Conservation (phyloP, 2,797 vertebrate species). For the Ptychobarbus kaznakovi region DNA sequence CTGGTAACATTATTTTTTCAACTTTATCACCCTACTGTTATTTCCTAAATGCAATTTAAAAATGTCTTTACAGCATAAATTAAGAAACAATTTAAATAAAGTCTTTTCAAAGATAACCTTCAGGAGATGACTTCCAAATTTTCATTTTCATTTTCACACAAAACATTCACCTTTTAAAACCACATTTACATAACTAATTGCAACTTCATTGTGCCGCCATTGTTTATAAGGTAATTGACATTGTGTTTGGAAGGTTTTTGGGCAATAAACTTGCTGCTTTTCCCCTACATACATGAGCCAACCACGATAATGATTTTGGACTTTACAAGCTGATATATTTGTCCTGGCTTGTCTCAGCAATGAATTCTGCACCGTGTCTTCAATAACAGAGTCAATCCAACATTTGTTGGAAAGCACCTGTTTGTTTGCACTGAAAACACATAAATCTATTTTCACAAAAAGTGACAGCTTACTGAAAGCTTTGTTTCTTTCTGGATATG, state of each 20-base stretch:
- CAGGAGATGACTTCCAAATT: neutral
- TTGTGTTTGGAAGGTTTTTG: constrained; percentile 20
- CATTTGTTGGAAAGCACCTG: neutral
- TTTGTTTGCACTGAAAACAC: neutral
- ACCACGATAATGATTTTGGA: constrained; percentile 4
- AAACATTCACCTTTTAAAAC: neutral
- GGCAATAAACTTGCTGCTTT: constrained; percentile 5
- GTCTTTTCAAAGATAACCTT: neutral
- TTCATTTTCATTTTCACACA: neutral
- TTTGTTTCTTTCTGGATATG: neutral
- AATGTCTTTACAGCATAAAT: neutral
- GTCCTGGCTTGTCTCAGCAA: constrained; percentile 18
- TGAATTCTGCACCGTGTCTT: constrained; percentile 13
- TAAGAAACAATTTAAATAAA: neutral
- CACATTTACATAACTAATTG: constrained; percentile 16
- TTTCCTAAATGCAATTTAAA: neutral
- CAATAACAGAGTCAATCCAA: neutral
- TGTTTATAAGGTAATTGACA: constrained; percentile 25
- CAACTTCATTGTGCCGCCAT: neutral
- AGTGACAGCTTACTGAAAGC: neutral
- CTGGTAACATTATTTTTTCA: neutral
- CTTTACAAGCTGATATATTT: constrained; percentile 25
- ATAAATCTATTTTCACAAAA: neutral
- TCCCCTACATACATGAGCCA: neutral
- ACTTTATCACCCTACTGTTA: neutral